Base-by-base conservation (phyloP, 2,888 invertebrate genomes). In the Cantharis rufa region DNA sequence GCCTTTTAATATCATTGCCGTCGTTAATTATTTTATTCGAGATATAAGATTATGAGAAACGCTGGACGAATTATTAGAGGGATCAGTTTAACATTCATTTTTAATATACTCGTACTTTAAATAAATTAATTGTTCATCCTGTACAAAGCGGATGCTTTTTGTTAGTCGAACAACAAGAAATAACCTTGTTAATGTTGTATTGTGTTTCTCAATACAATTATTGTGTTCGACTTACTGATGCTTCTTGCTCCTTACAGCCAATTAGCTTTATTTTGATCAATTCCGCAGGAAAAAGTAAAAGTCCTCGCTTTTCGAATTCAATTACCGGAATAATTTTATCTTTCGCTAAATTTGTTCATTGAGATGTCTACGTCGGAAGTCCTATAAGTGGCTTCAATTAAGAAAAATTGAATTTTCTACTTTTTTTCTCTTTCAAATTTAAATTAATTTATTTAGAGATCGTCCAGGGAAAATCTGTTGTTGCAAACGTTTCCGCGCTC, bases 111-210 rank as follows among this genome's bases (percentile, higher is more conserved):
- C 48, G 48, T 48, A 62, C 68, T 70, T 77, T 74, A 79, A 79
- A 48, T 48, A 48, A 48, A 77, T 79, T 79, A 79, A 77, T 79
- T 75, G 70, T 69, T 72, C 72, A 70, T 77, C 75, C 75, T 79
- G 27, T 71, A 75, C 62, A 68, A 48, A 72, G 76, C 79, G 79
- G 77, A 79, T 79, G 79, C 70, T 75, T 79, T 79, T 77, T 78
- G 74, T 78, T 78, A 74, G 76, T 74, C 61, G 24, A 76, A 73
- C 74, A 77, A 79, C 77, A 79, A 77, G 77, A 76, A 72, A 68
- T 71, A 74, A 64, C 69, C 71, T 75, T 63, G 76, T 76, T 76
- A 73, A 75, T 71, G 74, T 27, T 66, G 71, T 72, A 76, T 74
- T 76, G 72, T 76, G 70, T 71, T 74, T 72, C 69, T 77, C 72